phyloP scores from a whole-genome alignment of 2,888 invertebrate species.

The Malachius bipustulatus region DNA sequence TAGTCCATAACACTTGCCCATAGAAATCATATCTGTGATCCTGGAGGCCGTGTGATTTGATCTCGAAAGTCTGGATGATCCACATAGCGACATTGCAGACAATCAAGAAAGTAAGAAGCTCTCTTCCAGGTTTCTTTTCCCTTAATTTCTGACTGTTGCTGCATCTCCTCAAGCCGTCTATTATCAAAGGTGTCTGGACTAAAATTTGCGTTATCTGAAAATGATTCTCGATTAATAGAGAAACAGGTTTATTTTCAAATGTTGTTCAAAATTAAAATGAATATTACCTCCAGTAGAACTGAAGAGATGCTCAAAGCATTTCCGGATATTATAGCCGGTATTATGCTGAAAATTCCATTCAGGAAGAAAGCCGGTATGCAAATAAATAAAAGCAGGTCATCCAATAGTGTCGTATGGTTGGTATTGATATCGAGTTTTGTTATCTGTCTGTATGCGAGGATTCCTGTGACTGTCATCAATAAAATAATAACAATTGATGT shows the following conservation, averaged over 20 bases:
- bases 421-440: constrained; percentile 53
- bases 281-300: constrained; percentile 24
- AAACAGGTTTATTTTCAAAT: too few relatives aligned
- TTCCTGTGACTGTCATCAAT: constrained; percentile 45
- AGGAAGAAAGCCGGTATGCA: constrained; percentile 63
- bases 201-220: constrained; percentile 56
- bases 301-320: constrained; percentile 19
- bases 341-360: constrained; percentile 54
- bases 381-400: constrained; percentile 57
- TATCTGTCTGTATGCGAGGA: constrained; percentile 52
- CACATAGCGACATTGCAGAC: constrained; percentile 67
- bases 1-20: constrained; percentile 58
- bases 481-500: constrained; percentile 45
- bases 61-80: constrained; percentile 61
- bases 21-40: constrained; percentile 53
- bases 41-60: constrained; percentile 42
- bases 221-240: too few relatives aligned
- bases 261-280: too few relatives aligned
- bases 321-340: constrained; percentile 43
- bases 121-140: constrained; percentile 58
- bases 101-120: constrained; percentile 62
- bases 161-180: constrained; percentile 63
- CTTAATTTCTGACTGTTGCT: constrained; percentile 52
- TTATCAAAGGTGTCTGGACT: constrained; percentile 60
- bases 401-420: constrained; percentile 51